Base-by-base conservation (phyloP, 2,888 invertebrate species). In the Diplazon laetatorius region DNA sequence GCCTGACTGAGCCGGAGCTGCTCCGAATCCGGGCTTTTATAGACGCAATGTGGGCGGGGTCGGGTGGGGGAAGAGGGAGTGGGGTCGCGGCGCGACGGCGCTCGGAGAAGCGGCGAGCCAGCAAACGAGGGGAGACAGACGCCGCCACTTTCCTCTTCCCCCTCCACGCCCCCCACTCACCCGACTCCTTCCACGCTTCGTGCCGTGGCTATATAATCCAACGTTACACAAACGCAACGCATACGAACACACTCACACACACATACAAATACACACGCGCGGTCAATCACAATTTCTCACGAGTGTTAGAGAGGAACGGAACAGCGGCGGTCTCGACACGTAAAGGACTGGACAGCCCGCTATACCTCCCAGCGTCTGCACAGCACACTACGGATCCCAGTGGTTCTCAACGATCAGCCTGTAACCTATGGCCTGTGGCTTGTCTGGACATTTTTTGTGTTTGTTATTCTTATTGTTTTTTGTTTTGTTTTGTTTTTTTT, bases 21-120 rank as follows among this genome's bases (percentile, higher is more conserved):
- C 66, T 50, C 30, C 48, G 78, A 18, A 66, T n/a, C 63, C 77
- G 44, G 44, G 71, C 79, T 86, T 86, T 85, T 87, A 87, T 87
- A 83, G 82, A 81, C 79, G 57, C 82, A 78, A 76, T 81, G 76
- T 80, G 81, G 84, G 86, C 76, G 80, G 83, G 76, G 81, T 78
- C 57, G 68, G 75, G 80, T 72, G 68, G 57, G 68, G 42, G 12
- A 14, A 37, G 42, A 42, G 6, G 50, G 39, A 8, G 76, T 60
- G 55, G 14, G 44, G 42, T n/a, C n/a, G n/a, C n/a, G n/a, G n/a
- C n/a, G 20, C 69, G 69, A 46, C 44, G 39, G 57, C 62, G 46
- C 59, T 20, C 20, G 57, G 39, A 16, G 48, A 48, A 22, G 22
- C 55, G 10, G 68, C n/a, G 22, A 25, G 50, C 9, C 46, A 44